These are phyloP conservation scores for Amphibalanus amphitrite DNA, from an alignment of 1,140 invertebrate genomes.

Conservation along the genomic window DNA sequence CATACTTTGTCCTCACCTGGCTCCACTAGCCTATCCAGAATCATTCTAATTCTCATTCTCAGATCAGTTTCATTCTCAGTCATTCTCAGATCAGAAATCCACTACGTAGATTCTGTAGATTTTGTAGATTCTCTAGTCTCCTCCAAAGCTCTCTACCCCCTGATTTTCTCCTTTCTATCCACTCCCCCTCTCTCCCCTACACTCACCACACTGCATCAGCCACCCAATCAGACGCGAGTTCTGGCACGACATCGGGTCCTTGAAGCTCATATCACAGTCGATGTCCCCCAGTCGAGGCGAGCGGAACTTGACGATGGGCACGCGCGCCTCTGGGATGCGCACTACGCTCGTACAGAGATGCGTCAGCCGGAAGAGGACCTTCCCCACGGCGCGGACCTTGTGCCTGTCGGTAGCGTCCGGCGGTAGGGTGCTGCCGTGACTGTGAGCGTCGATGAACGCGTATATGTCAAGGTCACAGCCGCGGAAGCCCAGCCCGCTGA, in stretches of 20 bases:
- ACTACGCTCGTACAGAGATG: constrained; percentile 27
- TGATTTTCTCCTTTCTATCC: no score
- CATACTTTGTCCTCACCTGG: no score
- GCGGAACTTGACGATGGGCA: constrained; percentile 49
- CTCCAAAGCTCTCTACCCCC: no score
- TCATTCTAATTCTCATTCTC: no score
- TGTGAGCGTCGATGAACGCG: constrained; percentile 25
- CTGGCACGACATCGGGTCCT: constrained; percentile 39
- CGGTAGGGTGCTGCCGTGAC: neutral
- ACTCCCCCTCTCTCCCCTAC: no score
- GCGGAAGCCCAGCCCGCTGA: constrained; percentile 41
- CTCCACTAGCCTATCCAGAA: no score
- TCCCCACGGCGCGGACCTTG: neutral
- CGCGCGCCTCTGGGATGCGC: constrained; percentile 43
- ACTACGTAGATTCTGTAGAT: no score
- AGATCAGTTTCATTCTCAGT: no score
- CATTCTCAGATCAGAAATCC: no score
- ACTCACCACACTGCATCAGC: neutral
- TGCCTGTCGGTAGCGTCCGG: neutral
- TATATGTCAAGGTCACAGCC: constrained; percentile 49
- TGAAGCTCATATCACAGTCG: constrained; percentile 49
- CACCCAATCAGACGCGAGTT: constrained; percentile 27
- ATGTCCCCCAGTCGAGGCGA: constrained; percentile 33
- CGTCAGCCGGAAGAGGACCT: neutral
- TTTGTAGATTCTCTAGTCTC: no score